A percentile compares a stretch with the other conserved stretches of the same genome.
phyloP scores from a whole-genome alignment of 2,888 invertebrate genomes.

The Arrhopalites spinosus region DNA sequence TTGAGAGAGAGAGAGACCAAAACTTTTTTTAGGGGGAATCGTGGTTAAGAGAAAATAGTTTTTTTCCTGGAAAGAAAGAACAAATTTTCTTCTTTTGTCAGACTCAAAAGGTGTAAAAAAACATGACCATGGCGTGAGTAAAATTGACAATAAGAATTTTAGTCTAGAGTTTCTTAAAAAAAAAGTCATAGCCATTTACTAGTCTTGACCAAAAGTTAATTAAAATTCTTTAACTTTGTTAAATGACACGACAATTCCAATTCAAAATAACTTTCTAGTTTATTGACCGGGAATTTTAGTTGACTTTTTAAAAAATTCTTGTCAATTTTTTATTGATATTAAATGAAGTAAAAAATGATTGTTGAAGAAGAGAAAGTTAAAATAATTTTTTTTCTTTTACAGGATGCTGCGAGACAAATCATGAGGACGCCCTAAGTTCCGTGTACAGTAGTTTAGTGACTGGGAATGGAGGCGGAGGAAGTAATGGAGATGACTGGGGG shows the following conservation, averaged over 20 bases:
- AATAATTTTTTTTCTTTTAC: not conserved
- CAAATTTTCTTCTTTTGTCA: not conserved
- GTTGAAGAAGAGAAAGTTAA: not conserved
- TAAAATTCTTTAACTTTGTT: too few species aligned
- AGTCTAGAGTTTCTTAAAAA: too few species aligned
- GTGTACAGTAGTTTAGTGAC: constrained; percentile 54
- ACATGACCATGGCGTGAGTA: too few species aligned
- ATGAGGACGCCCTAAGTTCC: constrained; percentile 53
- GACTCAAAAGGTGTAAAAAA: constrained; percentile 2
- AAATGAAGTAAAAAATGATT: not conserved
- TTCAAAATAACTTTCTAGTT: too few species aligned
- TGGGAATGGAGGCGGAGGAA: constrained; percentile 48
- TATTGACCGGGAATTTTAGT: too few species aligned
- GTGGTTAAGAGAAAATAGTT: not conserved
- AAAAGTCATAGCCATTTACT: too few species aligned
- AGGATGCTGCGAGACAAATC: constrained; percentile 56
- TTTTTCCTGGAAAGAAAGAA: not conserved
- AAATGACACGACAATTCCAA: too few species aligned
- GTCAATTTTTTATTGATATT: too few species aligned
- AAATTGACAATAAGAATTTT: too few species aligned
- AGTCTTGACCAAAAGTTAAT: too few species aligned
- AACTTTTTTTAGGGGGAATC: not conserved
- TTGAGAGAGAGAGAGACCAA: not conserved
- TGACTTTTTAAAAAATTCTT: too few species aligned
- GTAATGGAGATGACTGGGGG: constrained; percentile 55